Evolutionary conservation across 2,797 vertebrate species (phyloP), one percentile per base, ranked within the genome.

Genomic region (Catostomus latipinnis): DNA sequence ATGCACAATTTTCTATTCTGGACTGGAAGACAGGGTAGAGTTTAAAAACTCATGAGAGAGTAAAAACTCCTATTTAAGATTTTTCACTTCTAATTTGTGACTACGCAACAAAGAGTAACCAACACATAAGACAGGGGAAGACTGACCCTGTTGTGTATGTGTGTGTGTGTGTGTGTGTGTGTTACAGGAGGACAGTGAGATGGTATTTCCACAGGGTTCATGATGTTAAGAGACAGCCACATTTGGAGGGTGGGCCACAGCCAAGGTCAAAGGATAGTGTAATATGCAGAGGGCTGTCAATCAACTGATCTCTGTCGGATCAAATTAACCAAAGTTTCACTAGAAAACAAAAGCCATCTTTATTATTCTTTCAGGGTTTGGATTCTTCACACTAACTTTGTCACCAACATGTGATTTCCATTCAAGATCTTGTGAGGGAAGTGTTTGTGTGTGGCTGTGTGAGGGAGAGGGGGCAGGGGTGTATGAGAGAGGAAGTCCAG

Each of bases 331-430:
- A 88, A 72, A 53, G 10, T 68, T 43, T 16, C 11, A 53, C 2
- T 13, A 10, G 7, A 63, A 5, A 13, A 52, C 14, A 34, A 6
- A 11, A 61, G 43, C 45, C 52, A 11, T 34, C 10, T 72, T 12
- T 16, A 65, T 18, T 58, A 43, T 43, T 81, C 68, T 80, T 68
- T 22, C 7, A 45, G 2, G 81, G 82, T 89, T 49, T 74, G 10
- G 81, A 84, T 89, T 83, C 70, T 81, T 84, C 71, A 54, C 62
- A 83, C 86, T 70, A 72, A 77, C 86, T 87, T 85, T 90, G 93
- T 93, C 93, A 94, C 94, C 94, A 95, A 94, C 88, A 90, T 92
- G 91, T 92, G 93, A 95, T 94, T 94, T 94, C 91, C 91, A 82
- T 88, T 85, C 88, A 89, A 86, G 88, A 92, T 90, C 89, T 86